Conservation (phyloP, 1,140 invertebrate species). For the Stegodyphus dumicola region DNA sequence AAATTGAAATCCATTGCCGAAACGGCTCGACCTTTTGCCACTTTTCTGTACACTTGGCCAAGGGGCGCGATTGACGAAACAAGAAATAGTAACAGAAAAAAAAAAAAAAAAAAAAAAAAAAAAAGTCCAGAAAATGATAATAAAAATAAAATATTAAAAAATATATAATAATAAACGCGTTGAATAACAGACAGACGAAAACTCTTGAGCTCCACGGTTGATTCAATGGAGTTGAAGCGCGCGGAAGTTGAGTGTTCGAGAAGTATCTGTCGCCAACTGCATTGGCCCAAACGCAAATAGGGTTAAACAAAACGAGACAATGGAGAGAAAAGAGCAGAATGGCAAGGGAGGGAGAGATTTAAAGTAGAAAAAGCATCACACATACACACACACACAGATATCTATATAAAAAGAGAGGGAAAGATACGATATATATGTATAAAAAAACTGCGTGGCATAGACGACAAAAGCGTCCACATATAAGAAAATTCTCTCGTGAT, state of each 20-base stretch:
- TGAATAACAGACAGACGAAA: slow-evolving; percentile 57
- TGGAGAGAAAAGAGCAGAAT: slow-evolving; percentile 52
- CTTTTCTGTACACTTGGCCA: slow-evolving; percentile 1
- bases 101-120: slow-evolving; percentile 34
- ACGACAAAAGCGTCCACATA: slow-evolving; percentile 47
- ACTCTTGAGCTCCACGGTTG: slow-evolving; percentile 42
- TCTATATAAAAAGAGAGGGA: slow-evolving; percentile 14
- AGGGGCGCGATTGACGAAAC: background rate
- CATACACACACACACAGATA: slow-evolving; percentile 10
- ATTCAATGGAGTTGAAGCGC: slow-evolving; percentile 28
- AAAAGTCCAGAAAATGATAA: slow-evolving; percentile 12
- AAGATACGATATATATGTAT: slow-evolving; percentile 2
- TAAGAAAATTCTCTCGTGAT: slow-evolving; percentile 57
- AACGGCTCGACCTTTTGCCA: slow-evolving; percentile 38
- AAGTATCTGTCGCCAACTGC: slow-evolving; percentile 22
- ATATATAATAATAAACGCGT: slow-evolving; percentile 37
- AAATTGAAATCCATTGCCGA: slow-evolving; percentile 2
- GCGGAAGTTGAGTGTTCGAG: slow-evolving; percentile 31
- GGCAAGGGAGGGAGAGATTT: slow-evolving; percentile 57
- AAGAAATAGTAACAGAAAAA: background rate
- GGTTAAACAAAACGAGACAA: slow-evolving; percentile 60
- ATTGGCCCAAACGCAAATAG: slow-evolving; percentile 46
- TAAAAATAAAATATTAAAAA: slow-evolving; percentile 21
- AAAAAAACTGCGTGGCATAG: slow-evolving; percentile 17
- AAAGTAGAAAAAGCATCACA: slow-evolving; percentile 54